Percentiles rank a stretch among this genome's conserved stretches.
phyloP scores from a whole-genome alignment of 2,113 vertebrate species.

The Aspiorhynchus laticeps region DNA sequence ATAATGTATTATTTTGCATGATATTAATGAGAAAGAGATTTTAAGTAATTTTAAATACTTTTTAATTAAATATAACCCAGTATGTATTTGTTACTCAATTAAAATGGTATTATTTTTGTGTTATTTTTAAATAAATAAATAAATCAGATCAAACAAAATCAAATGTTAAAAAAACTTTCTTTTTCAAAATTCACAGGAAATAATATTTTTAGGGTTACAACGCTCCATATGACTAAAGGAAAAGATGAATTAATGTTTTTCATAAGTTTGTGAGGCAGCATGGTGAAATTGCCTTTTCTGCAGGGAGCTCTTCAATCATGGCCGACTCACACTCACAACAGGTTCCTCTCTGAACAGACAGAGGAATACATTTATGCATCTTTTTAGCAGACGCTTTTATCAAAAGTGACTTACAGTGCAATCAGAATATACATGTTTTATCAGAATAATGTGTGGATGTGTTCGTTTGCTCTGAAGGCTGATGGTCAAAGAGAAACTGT shows the following conservation, averaged over 20 bases:
- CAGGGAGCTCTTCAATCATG: constrained; percentile 71
- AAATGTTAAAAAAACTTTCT: not conserved
- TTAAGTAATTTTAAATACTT: no score
- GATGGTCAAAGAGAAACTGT: constrained; percentile 59
- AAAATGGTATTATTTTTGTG: no score
- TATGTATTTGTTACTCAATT: not conserved
- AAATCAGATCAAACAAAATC: no score
- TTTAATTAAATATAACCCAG: not conserved
- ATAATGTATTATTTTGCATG: not conserved
- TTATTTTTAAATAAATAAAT: no score
- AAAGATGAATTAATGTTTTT: constrained; percentile 34
- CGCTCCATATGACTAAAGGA: not conserved
- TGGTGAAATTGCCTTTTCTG: constrained; percentile 69
- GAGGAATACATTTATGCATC: no score
- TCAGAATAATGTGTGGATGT: constrained; percentile 64
- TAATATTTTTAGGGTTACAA: not conserved
- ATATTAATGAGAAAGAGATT: no score
- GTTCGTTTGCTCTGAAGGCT: constrained; percentile 63
- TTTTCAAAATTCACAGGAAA: not conserved
- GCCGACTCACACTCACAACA: constrained; percentile 63
- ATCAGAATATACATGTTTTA: no score
- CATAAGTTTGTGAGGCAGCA: constrained; percentile 40
- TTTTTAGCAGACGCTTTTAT: no score
- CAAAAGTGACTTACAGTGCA: no score
- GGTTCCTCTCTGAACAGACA: constrained; percentile 56